Conservation (phyloP, 2,113 vertebrate genomes). For the Acrocephalus kingi region DNA sequence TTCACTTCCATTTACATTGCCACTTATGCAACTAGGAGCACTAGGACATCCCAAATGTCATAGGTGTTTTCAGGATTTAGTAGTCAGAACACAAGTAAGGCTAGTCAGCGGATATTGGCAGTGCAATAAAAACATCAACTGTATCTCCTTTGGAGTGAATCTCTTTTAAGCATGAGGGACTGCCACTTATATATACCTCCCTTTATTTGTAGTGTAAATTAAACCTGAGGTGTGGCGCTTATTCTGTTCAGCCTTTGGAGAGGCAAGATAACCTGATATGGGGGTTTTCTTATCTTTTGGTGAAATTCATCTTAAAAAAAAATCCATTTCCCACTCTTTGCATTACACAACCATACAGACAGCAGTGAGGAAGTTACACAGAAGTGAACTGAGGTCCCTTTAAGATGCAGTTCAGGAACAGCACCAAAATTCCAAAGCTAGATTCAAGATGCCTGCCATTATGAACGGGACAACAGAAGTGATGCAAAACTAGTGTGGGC, state of each 20-base stretch:
- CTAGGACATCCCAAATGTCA: background rate
- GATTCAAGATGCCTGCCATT: background rate
- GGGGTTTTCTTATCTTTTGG: accelerated
- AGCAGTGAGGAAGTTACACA: background rate
- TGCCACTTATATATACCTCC: background rate
- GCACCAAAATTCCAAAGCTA: background rate
- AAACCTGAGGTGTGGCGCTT: background rate
- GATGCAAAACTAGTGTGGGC: background rate
- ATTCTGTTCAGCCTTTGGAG: background rate
- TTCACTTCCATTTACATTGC: background rate
- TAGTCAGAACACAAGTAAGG: background rate
- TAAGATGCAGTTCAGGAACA: background rate
- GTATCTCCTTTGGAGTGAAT: background rate
- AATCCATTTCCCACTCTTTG: background rate
- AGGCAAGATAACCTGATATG: background rate
- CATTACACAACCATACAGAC: background rate
- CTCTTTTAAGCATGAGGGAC: background rate
- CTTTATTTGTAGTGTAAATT: background rate
- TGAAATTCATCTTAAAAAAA: background rate
- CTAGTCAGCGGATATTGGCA: background rate
- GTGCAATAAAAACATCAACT: background rate
- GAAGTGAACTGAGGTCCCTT: background rate
- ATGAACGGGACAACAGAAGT: background rate
- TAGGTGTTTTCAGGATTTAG: background rate
- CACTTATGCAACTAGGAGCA: background rate